Evolutionary conservation across 2,888 invertebrate species (phyloP).

Genomic region (Leuctra nigra): DNA sequence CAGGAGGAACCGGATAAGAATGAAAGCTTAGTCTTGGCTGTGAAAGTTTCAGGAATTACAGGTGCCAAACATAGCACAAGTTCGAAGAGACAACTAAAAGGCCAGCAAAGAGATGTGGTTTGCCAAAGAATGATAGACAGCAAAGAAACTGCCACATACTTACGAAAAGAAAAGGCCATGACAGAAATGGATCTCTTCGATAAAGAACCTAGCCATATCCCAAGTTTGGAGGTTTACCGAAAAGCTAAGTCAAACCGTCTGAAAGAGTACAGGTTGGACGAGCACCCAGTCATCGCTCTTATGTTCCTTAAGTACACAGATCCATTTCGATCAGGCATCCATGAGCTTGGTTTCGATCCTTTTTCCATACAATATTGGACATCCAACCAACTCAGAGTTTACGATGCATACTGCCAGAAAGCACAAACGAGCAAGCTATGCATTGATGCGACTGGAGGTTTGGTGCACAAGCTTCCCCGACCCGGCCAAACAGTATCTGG

Average conservation of each 20-base stretch:
- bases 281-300: conserved; percentile 21
- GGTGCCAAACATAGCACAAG: neutral
- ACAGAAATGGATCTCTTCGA: conserved; percentile 23
- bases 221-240: conserved; percentile 17
- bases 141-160: conserved; percentile 1
- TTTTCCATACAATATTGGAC: conserved; percentile 26
- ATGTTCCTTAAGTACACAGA: conserved; percentile 14
- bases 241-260: conserved; percentile 14
- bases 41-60: neutral
- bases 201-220: conserved; percentile 19
- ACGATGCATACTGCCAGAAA: conserved; percentile 16
- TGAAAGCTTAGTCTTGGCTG: no score
- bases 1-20: no score
- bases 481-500: conserved; percentile 10
- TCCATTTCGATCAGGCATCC: conserved; percentile 17
- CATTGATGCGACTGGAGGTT: conserved; percentile 25
- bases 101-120: neutral
- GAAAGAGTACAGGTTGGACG: conserved; percentile 5
- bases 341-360: conserved; percentile 19
- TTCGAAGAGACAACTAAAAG: neutral
- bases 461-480: conserved; percentile 14
- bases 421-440: neutral
- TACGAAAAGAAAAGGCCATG: conserved; percentile 18
- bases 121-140: neutral
- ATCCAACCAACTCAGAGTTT: conserved; percentile 20